Base-by-base conservation (phyloP, 1,140 invertebrate genomes). In the Eciton burchellii region DNA sequence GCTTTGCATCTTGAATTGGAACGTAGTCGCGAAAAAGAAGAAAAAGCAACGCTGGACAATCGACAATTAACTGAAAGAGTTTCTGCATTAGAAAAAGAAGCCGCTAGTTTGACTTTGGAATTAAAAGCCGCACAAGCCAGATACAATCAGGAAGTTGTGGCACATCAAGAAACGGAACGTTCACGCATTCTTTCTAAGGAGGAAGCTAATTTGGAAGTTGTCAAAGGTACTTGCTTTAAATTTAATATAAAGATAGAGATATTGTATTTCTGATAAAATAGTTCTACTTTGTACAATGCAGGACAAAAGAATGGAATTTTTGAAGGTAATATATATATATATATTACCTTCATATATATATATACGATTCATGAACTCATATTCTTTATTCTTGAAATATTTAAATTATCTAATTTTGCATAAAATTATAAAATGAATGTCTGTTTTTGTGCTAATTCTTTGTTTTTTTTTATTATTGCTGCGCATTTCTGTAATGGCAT, bases 101-200 rank as follows among this genome's bases (percentile, higher is more conserved):
- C 97, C 89, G 97, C 98, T 0, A 96, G 97, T 59, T 94, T 99
- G 29, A 96, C 97, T 66, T 94, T 99, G 24, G 98, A 99, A 93
- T 91, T 99, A 24, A 98, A 98, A 92, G 96, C 97, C 35, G 96
- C 97, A 19, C 97, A 98, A 91, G 96, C 96, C 81, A 96, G 97
- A 81, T 98, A 98, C 90, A 97, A 98, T 89, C 97, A 98, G 91
- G 98, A 99, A 94, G 95, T 98, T 0, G 95, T 96, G 81, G 97
- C 98, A 0, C 98, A 98, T 90, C 97, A 98, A 91, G 97, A 98
- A 93, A 98, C 97, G 0, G 97, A 98, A 93, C 96, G 96, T 90
- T 98, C 96, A 70, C 96, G 96, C 56, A 95, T 97, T 89, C 94
- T 97, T n/a, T 97, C 96, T 54, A 98, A 97, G 89, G 98, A 99